These are phyloP conservation scores for Lordiphosa andalusiaca DNA, from an alignment of 2,888 invertebrate genomes.

Conservation along the genomic window DNA sequence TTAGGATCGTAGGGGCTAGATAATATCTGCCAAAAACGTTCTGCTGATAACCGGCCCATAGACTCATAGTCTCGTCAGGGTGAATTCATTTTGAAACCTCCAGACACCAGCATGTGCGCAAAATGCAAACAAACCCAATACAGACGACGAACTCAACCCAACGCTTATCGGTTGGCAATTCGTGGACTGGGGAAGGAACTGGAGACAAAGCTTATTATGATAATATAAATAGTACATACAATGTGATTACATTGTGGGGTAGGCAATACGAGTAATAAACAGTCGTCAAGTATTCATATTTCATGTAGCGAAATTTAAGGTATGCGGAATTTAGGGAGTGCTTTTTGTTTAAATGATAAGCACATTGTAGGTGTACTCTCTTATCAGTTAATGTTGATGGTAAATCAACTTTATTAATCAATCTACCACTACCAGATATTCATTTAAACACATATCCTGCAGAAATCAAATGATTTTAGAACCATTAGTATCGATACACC, in stretches of 20 bases:
- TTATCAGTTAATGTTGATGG: no score
- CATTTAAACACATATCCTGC: no score
- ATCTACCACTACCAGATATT: no score
- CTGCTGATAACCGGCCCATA: slow-evolving; percentile 24
- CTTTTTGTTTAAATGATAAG: no score
- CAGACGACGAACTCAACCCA: neutral
- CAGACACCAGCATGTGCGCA: slow-evolving; percentile 21
- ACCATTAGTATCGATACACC: no score
- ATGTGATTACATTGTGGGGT: slow-evolving; percentile 23
- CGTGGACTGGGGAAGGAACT: slow-evolving; percentile 1
- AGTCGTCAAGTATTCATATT: neutral
- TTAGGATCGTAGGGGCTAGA: neutral
- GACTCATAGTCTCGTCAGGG: no score
- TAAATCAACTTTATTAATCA: no score
- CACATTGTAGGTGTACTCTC: no score
- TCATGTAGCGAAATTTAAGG: no score
- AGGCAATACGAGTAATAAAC: slow-evolving; percentile 10
- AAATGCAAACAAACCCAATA: slow-evolving; percentile 24
- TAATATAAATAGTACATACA: slow-evolving; percentile 11
- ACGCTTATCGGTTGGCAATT: slow-evolving; percentile 34
- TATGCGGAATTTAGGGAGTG: no score
- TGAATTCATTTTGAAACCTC: neutral
- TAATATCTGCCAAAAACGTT: slow-evolving; percentile 8
- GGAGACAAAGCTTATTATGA: neutral
- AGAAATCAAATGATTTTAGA: no score